Evolutionary conservation across 2,888 invertebrate genomes (phyloP).

Genomic region (Sicus ferrugineus): DNA sequence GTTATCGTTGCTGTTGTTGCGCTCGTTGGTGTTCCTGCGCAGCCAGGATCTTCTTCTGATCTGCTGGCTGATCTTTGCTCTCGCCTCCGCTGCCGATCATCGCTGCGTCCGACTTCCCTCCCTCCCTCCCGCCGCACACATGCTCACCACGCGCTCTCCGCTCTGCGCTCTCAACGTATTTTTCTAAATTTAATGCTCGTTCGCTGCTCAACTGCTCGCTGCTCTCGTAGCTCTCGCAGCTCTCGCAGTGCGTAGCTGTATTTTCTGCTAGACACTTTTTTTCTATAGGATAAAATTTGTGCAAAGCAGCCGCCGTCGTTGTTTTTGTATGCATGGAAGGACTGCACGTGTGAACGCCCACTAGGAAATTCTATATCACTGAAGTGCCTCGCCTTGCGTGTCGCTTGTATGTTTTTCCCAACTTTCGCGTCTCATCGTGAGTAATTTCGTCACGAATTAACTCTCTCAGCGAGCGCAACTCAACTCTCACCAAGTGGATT

Average conservation of each 20-base stretch:
- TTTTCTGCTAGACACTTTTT: background rate
- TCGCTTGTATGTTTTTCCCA: too few species aligned
- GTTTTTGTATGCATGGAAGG: slow-evolving; percentile 1
- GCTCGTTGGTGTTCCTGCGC: background rate
- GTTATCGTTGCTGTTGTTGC: slow-evolving; percentile 3
- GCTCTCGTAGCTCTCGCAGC: background rate
- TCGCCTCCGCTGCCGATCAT: background rate
- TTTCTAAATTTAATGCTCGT: background rate
- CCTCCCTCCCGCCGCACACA: slow-evolving; percentile 5
- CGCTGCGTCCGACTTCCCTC: background rate
- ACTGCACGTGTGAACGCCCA: too few species aligned
- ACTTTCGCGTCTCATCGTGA: too few species aligned
- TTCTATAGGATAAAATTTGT: background rate
- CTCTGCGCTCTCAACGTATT: slow-evolving; percentile 16
- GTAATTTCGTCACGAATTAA: too few species aligned
- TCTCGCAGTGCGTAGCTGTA: background rate
- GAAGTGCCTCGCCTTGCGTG: too few species aligned
- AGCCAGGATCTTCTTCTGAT: too few species aligned
- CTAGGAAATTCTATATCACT: too few species aligned
- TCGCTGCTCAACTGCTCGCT: background rate
- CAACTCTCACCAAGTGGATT: too few species aligned
- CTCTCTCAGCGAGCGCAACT: too few species aligned
- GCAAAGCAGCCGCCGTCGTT: background rate
- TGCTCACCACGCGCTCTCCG: slow-evolving; percentile 7
- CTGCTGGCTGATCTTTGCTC: background rate